Conservation (phyloP, 2,113 vertebrate genomes). For the Rattus norvegicus region DNA sequence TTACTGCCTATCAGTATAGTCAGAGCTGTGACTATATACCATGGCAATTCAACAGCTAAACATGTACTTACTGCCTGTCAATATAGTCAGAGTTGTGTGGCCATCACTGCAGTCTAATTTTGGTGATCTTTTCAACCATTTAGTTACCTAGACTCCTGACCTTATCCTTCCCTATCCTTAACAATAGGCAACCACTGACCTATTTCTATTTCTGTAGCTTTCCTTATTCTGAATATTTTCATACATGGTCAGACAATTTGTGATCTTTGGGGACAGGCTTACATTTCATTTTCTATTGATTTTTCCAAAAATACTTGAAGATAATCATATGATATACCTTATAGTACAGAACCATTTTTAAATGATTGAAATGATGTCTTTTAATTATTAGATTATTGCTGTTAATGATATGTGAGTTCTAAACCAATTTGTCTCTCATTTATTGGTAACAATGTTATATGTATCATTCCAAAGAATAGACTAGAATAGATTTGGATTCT, state of each 20-base stretch:
- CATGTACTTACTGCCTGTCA: neutral
- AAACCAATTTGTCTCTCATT: neutral
- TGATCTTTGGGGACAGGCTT: neutral
- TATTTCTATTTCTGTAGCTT: neutral
- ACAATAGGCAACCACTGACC: neutral
- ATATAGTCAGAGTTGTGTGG: neutral
- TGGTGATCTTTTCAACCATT: neutral
- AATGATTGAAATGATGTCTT: neutral
- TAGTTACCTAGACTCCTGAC: neutral
- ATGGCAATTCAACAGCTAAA: neutral
- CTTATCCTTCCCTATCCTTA: neutral
- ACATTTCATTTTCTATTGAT: neutral
- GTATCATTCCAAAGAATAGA: neutral
- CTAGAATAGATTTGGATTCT: neutral
- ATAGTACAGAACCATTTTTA: neutral
- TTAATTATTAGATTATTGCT: neutral
- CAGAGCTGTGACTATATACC: neutral
- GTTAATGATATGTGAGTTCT: neutral
- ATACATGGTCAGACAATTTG: neutral
- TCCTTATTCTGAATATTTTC: neutral
- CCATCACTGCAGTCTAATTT: neutral
- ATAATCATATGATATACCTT: neutral
- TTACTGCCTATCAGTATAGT: neutral
- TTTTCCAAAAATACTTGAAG: conserved; percentile 1
- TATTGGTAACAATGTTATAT: neutral